Evolutionary conservation across 2,113 vertebrate species (phyloP), one percentile per base, ranked within the genome.

Genomic region (Oreotragus oreotragus): DNA sequence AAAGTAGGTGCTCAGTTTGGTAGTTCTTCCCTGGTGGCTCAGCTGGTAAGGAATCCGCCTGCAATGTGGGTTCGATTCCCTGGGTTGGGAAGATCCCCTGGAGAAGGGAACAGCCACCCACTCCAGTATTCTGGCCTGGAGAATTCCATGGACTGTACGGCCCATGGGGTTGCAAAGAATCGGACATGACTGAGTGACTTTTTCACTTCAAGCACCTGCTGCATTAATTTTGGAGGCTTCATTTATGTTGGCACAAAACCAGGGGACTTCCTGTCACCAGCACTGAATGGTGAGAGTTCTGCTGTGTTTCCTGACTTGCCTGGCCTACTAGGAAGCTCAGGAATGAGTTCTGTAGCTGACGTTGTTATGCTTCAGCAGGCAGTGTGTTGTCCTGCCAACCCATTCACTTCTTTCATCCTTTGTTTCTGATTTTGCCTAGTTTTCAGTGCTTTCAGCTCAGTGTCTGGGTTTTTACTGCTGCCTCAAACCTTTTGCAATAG

Each of bases 381-480:
- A 6, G 14, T 0, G 2, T 0, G 2, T 19, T 5, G 9, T 6
- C 30, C 33, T 15, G 7, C 33, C 0, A 0, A 19, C 4, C 76
- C 8, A 17, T 30, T 33, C 2, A 17, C 27, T 49, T 33, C 60
- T 84, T 77, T 55, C 15, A 10, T 2, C 4, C 58, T 36, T 49
- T 12, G 3, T 76, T 88, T 66, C 79, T 60, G 45, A 47, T 51
- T 43, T 49, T 39, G 27, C 36, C 33, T 47, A 23, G 39, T 49
- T 60, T 87, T 86, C 21, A 36, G 58, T 47, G n/a, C 43, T 95
- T 49, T 47, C 25, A 43, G 30, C 28, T 14, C 13, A 91, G 14
- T 53, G 51, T 47, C 83, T 49, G 83, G 51, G 55, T 21, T 55
- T 85, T 85, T 73, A 53, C 15, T n/a, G 25, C 58, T 51, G 25